Evolutionary conservation across 2,113 vertebrate species (phyloP).

Genomic region (Benthochromis sp.): DNA sequence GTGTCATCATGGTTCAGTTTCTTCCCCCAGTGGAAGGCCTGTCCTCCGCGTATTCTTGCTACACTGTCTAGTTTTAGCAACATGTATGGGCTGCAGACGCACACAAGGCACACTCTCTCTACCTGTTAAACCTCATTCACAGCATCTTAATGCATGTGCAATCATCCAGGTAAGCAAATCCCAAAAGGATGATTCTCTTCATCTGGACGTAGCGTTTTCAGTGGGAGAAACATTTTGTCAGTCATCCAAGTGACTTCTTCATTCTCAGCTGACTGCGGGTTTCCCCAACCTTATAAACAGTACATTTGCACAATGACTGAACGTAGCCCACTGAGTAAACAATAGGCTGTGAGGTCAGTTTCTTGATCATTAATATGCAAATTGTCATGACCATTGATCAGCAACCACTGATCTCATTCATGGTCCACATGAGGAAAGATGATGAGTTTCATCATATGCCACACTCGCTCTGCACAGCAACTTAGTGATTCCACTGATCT

Average conservation of each 20-base stretch:
- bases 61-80: not conserved
- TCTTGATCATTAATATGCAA: not conserved
- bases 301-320: not conserved
- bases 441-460: not conserved
- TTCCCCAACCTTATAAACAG: not conserved
- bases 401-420: not conserved
- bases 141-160: not conserved
- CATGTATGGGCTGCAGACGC: not conserved
- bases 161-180: not conserved
- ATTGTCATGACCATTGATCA: not conserved
- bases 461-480: not conserved
- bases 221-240: not conserved
- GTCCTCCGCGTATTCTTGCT: not conserved
- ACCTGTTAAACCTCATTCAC: not conserved
- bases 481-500: not conserved
- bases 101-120: not conserved
- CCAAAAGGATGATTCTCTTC: not conserved
- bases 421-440: not conserved
- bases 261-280: not conserved
- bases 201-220: not conserved
- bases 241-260: not conserved
- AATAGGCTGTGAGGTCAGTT: not conserved
- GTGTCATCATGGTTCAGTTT: constrained; percentile 9
- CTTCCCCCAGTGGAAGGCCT: not conserved
- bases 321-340: not conserved